A percentile compares a stretch with the other conserved stretches of the same genome.
These are phyloP conservation scores for Boulengeromyrus knoepffleri DNA, from an alignment of 2,113 vertebrate species.

Conservation along the genomic window DNA sequence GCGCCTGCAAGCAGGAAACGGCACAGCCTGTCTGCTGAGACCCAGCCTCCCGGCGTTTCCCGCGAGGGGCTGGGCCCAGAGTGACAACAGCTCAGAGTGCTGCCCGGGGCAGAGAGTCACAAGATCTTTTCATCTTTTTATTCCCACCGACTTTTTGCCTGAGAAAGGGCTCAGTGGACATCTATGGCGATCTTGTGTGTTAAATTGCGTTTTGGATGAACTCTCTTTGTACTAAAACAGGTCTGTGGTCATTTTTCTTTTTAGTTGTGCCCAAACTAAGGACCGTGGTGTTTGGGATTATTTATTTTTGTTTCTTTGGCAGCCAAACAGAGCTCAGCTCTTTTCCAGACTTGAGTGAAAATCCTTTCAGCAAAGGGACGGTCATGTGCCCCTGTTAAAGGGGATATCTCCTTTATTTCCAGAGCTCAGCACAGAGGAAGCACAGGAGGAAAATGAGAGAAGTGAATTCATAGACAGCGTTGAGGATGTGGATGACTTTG, in stretches of 20 bases:
- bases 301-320: neutral
- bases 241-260: neutral
- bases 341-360: neutral
- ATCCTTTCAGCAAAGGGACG: neutral
- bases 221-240: neutral
- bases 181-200: neutral
- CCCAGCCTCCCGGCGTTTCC: neutral
- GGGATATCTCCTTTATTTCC: slow-evolving; percentile 35
- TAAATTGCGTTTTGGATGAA: neutral
- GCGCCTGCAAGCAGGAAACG: neutral
- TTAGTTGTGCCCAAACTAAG: neutral
- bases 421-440: slow-evolving; percentile 65
- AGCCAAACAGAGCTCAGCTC: neutral
- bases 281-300: neutral
- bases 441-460: slow-evolving; percentile 50
- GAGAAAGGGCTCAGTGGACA: neutral
- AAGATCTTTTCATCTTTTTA: neutral
- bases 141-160: neutral
- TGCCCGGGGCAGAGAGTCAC: neutral
- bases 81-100: neutral
- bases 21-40: neutral
- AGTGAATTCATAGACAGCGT: slow-evolving; percentile 70
- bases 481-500: slow-evolving; percentile 64
- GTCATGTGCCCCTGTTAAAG: slow-evolving; percentile 21
- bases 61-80: neutral